A percentile compares a stretch with the other conserved stretches of the same genome.
These are phyloP conservation scores for Cryptotermes secundus DNA, from an alignment of 1,140 invertebrate species.

Conservation along the genomic window DNA sequence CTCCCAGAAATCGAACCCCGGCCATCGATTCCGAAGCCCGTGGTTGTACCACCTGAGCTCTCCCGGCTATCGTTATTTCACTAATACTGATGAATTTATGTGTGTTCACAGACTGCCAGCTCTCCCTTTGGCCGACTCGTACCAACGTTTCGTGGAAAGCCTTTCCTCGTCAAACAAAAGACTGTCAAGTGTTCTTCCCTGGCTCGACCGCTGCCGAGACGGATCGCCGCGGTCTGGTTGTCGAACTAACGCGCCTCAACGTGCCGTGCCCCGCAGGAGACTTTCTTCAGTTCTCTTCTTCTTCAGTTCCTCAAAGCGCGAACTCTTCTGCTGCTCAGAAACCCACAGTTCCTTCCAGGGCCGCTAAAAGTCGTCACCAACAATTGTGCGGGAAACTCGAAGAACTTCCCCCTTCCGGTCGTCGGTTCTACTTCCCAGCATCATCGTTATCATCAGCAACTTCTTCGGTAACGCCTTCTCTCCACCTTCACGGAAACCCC, in stretches of 20 bases:
- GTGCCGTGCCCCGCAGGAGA: slow-evolving; percentile 58
- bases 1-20: too few relatives aligned
- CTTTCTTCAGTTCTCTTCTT: slow-evolving; percentile 52
- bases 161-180: not conserved
- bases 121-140: slow-evolving; percentile 28
- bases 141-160: slow-evolving; percentile 29
- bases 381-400: slow-evolving; percentile 62
- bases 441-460: not conserved
- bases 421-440: slow-evolving; percentile 40
- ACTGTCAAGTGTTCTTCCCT: slow-evolving; percentile 28
- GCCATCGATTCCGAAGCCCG: too few relatives aligned
- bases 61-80: too few relatives aligned
- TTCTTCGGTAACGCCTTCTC: not conserved
- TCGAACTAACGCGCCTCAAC: slow-evolving; percentile 61
- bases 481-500: slow-evolving; percentile 51
- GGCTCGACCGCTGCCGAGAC: too few relatives aligned
- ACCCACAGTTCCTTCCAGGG: not conserved
- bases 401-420: slow-evolving; percentile 55
- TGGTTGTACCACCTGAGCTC: too few relatives aligned
- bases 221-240: slow-evolving; percentile 46
- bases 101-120: slow-evolving; percentile 26
- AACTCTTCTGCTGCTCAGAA: slow-evolving; percentile 28
- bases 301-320: not conserved
- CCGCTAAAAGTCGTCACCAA: slow-evolving; percentile 36
- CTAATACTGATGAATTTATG: too few relatives aligned